Percentiles rank a stretch among this genome's conserved stretches.
Conservation (phyloP, 2,888 invertebrate species). For the Ophonus ardosiacus region DNA sequence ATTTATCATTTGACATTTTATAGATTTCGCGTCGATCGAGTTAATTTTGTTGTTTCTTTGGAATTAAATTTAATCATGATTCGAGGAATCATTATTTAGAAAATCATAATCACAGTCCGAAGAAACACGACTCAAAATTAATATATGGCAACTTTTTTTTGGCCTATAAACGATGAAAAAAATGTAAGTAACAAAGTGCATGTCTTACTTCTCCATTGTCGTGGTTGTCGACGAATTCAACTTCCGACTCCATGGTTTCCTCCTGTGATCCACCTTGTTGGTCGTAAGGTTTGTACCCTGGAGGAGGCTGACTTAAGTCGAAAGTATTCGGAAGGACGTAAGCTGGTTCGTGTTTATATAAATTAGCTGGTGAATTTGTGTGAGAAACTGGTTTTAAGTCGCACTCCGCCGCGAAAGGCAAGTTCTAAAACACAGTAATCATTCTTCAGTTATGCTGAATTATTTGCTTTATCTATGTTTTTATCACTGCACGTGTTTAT, state of each 20-base stretch:
- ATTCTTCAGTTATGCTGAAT: background rate
- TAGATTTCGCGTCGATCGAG: too few species aligned
- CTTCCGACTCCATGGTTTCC: conserved; percentile 81
- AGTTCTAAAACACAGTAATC: conserved; percentile 75
- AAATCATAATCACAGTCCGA: too few species aligned
- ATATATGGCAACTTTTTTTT: too few species aligned
- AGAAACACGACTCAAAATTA: too few species aligned
- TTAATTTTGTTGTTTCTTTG: too few species aligned
- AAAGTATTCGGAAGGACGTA: conserved; percentile 69
- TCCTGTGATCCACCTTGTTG: conserved; percentile 72
- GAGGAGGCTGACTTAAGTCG: conserved; percentile 78
- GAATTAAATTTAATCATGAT: too few species aligned
- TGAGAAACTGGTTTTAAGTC: conserved; percentile 78
- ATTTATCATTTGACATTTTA: too few species aligned
- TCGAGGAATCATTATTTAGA: too few species aligned
- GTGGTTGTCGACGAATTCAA: conserved; percentile 80
- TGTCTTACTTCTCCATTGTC: conserved; percentile 70
- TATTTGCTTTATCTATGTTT: conserved; percentile 1
- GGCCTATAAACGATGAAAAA: too few species aligned
- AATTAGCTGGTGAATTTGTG: conserved; percentile 70
- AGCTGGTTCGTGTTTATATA: conserved; percentile 67
- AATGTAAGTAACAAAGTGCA: background rate
- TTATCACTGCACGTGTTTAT: too few species aligned
- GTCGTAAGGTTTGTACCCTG: conserved; percentile 77
- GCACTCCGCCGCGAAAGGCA: conserved; percentile 83